Conservation (phyloP, 2,888 invertebrate genomes). For the Diarsia mendica region DNA sequence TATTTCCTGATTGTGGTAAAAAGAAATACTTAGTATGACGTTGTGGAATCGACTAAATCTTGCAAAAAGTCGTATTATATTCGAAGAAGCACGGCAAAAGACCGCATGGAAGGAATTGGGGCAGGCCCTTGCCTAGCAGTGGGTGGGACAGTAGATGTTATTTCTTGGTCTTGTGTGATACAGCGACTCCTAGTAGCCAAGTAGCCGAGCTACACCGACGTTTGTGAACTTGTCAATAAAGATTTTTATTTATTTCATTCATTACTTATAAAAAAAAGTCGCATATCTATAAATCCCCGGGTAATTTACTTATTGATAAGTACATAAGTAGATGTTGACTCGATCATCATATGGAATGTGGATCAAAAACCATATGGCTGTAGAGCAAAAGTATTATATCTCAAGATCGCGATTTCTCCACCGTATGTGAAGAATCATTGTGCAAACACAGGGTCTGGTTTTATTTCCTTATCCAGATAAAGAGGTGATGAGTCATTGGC, state of each 20-base stretch:
- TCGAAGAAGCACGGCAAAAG: too few species aligned
- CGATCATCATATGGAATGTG: slow-evolving; percentile 20
- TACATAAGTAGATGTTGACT: neutral
- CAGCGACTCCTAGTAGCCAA: too few species aligned
- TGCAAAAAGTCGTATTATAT: too few species aligned
- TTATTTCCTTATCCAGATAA: slow-evolving; percentile 84
- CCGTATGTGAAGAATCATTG: slow-evolving; percentile 65
- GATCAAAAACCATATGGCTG: slow-evolving; percentile 60
- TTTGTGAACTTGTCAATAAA: too few species aligned
- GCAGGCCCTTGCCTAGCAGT: too few species aligned
- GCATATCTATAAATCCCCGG: neutral
- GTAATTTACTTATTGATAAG: neutral
- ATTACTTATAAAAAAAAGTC: too few species aligned
- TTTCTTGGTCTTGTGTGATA: too few species aligned
- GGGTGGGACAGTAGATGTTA: too few species aligned
- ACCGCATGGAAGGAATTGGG: too few species aligned
- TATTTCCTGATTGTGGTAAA: neutral
- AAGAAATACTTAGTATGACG: neutral
- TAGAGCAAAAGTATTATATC: slow-evolving; percentile 55
- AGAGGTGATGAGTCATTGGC: slow-evolving; percentile 81
- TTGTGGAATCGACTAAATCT: neutral
- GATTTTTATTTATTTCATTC: too few species aligned
- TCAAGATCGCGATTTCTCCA: slow-evolving; percentile 59
- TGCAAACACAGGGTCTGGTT: slow-evolving; percentile 75
- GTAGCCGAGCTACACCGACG: too few species aligned